Conservation (phyloP, 2,113 vertebrate genomes). For the Seriola aureovittata region DNA sequence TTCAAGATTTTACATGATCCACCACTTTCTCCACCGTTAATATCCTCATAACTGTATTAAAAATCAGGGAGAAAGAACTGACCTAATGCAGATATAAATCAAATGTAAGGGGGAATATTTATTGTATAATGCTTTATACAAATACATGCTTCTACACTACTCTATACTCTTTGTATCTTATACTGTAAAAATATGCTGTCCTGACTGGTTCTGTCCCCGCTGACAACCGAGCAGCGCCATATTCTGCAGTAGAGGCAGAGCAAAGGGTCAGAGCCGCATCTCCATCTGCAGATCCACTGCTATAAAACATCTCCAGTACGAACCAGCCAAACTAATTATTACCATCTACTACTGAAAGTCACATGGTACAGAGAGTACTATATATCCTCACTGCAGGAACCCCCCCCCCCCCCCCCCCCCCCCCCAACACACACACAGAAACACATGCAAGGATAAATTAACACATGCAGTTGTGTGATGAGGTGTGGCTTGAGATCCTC, state of each 20-base stretch:
- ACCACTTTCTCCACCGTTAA: neutral
- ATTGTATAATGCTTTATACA: neutral
- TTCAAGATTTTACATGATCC: neutral
- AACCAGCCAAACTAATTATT: slow-evolving; percentile 17
- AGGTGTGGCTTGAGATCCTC: slow-evolving; percentile 33
- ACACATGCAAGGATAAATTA: neutral
- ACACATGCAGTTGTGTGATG: slow-evolving; percentile 1
- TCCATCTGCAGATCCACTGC: slow-evolving; percentile 13
- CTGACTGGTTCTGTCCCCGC: neutral
- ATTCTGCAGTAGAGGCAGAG: slow-evolving; percentile 16
- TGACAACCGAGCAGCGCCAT: neutral
- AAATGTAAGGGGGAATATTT: neutral
- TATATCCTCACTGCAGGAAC: neutral
- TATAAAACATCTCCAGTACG: slow-evolving; percentile 22
- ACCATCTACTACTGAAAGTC: neutral
- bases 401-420: too few species aligned
- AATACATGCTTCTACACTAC: neutral
- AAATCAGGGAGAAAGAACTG: neutral
- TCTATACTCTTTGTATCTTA: neutral
- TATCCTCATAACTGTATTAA: neutral
- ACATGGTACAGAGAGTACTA: neutral
- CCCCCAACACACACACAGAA: neutral
- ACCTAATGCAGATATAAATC: neutral
- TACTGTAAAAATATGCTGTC: neutral
- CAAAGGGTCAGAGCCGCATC: slow-evolving; percentile 25